Percentiles rank a stretch among this genome's conserved stretches.
Evolutionary conservation across 2,888 invertebrate species (phyloP).

Genomic region (Fragum whitleyi): DNA sequence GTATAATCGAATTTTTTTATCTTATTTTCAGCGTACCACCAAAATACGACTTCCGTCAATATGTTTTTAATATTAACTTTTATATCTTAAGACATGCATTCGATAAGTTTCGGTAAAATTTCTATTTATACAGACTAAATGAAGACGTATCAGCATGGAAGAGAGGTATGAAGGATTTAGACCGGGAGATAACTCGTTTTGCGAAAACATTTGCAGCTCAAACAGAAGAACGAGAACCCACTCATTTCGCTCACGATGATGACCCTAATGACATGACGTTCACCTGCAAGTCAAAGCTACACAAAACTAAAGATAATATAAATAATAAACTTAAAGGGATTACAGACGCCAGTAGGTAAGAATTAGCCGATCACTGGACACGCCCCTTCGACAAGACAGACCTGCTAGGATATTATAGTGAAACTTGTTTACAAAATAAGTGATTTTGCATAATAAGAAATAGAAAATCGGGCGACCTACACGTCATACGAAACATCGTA

Average conservation of each 20-base stretch:
- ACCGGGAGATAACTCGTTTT: slow-evolving; percentile 58
- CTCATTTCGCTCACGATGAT: slow-evolving; percentile 30
- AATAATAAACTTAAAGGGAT: slow-evolving; percentile 41
- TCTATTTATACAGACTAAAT: slow-evolving; percentile 36
- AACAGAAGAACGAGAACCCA: slow-evolving; percentile 22
- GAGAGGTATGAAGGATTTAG: slow-evolving; percentile 52
- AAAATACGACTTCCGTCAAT: too few species aligned
- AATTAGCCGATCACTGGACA: not conserved
- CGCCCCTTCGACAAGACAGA: too few species aligned
- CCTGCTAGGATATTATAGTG: too few species aligned
- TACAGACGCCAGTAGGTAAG: slow-evolving; percentile 44
- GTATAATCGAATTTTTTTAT: too few species aligned
- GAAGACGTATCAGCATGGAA: slow-evolving; percentile 54
- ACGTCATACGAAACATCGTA: too few species aligned
- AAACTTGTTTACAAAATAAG: too few species aligned
- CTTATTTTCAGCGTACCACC: too few species aligned
- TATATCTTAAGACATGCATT: too few species aligned
- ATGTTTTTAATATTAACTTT: too few species aligned
- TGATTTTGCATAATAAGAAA: too few species aligned
- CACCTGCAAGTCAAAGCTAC: slow-evolving; percentile 55
- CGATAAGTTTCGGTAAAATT: too few species aligned
- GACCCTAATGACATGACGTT: slow-evolving; percentile 50
- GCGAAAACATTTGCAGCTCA: slow-evolving; percentile 41
- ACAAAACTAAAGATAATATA: slow-evolving; percentile 65
- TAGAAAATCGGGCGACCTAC: too few species aligned